Conservation (phyloP, 1,140 invertebrate species). For the Bombyx mori region ASM3026992v2 NC_085114.1:1327001-1327500, state of each 20-base stretch:
- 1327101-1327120: conserved; percentile 44
- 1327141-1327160: conserved; percentile 28
- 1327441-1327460: conserved; percentile 73
- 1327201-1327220: conserved; percentile 74
- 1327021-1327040: no score
- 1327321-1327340: conserved; percentile 66
- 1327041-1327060: no score
- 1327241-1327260: conserved; percentile 75
- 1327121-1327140: conserved; percentile 33
- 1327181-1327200: conserved; percentile 72
- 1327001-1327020: no score
- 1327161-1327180: conserved; percentile 32
- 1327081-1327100: conserved; percentile 32
- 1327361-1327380: conserved; percentile 33
- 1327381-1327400: conserved; percentile 37
- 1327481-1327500: conserved; percentile 69
- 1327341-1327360: conserved; percentile 61
- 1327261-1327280: conserved; percentile 64
- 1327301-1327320: conserved; percentile 70
- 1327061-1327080: conserved; percentile 34
- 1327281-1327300: conserved; percentile 73
- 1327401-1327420: conserved; percentile 56
- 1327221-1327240: conserved; percentile 73
- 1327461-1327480: conserved; percentile 73
- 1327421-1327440: conserved; percentile 60